Base-by-base conservation (phyloP, 2,888 invertebrate species). In the Amphipyra berbera region DNA sequence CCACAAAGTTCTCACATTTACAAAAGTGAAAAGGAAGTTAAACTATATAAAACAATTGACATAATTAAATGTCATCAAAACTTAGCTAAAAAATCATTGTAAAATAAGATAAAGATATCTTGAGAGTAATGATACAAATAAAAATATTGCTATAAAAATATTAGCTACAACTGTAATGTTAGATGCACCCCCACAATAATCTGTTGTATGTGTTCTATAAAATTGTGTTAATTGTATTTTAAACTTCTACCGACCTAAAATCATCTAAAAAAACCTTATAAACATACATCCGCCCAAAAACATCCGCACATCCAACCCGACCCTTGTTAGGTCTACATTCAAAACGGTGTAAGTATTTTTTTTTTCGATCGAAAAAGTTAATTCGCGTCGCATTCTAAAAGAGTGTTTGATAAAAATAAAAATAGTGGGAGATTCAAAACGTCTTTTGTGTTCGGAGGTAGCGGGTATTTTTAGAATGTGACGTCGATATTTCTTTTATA, bases 381-480 rank as follows among this genome's bases (percentile, higher is more conserved):
- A 61, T 73, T 73, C 59, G 73, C 54, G 46, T 38, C 73, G 70
- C 68, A 52, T 73, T 68, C 58, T 61, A 21, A 46, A 53, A 52
- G 46, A 67, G 70, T 73, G 68, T 71, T 53, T 45, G 54, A 55
- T 48, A 58, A 67, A 70, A 73, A 55, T 50, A 65, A 70, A 70
- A 60, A 33, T 41, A 27, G 57, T 50, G 38, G 12, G 37, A 45
- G 53, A n/a, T 41, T 38, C 59, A 52, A n/a, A 21, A 49, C 15
- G 21, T 53, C 55, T 47, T 69, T 77, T 61, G 68, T 60, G 35
- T 21, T 40, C 6, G 21, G 38, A 53, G 60, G 42, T 38, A 30
- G 50, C 35, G 7, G 1, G 27, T 72, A 66, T 67, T 66, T 73
- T 60, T 66, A 60, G 47, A 66, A 66, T 49, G 46, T 47, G 13